Evolutionary conservation across 2,797 vertebrate genomes (phyloP), one percentile per base, ranked within the genome.

Genomic region (Crocodylus rhombifer): DNA sequence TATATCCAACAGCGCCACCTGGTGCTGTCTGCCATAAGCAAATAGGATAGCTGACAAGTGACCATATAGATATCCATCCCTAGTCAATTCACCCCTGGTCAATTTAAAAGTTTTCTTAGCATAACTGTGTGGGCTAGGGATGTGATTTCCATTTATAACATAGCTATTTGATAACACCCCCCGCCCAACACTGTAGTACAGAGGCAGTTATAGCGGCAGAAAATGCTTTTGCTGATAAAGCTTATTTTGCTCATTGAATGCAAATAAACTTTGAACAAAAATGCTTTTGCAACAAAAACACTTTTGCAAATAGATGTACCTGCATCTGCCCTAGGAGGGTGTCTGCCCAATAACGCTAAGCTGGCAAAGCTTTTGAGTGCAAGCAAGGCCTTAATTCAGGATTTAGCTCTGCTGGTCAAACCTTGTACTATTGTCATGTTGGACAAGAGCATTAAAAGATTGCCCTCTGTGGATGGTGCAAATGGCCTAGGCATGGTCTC

Each of bases 71-170:
- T 42, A 42, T 42, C 42, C 10, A 42, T 42, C 42, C 42, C 42
- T 42, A 42, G 42, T 42, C 10, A 42, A 11, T 10, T 42, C 42
- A 42, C 42, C 42, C 42, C 5, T 1, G 3, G 4, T 12, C 42
- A 18, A 1, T 8, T 5, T 1, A 77, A 0, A 10, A 3, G 21
- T 33, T 74, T 9, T 1, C 4, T 2, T 0, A 28, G 23, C 5
- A 69, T 36, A 69, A 12, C 67, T 36, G 36, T 33, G 17, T 36
- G 42, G 23, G 67, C 13, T 36, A 69, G 33, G 10, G 11, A 6
- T 2, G 0, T 0, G 6, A 1, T 7, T 71, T 23, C 14, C 2
- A 21, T 4, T 26, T 16, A 2, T 5, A 1, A 51, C 20, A 1
- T 0, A n/a, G 25, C 51, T 10, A 0, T 2, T 5, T 17, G 26